Evolutionary conservation across 2,888 invertebrate genomes (phyloP).

Genomic region (Phytoseiulus persimilis): DNA sequence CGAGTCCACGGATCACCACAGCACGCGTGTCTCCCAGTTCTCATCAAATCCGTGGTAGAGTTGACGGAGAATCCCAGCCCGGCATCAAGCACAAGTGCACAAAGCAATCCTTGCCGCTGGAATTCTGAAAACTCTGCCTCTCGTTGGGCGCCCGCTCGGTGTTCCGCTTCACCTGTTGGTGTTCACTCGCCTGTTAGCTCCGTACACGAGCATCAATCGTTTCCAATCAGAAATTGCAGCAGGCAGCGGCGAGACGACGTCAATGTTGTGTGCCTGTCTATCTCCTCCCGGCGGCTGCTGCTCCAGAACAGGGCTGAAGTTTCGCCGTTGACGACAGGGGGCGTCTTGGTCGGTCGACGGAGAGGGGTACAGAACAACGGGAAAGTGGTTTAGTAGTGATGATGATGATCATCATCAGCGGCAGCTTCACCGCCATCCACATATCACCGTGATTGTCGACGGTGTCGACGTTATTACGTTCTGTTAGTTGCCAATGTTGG

Average conservation of each 20-base stretch:
- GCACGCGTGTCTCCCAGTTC: neutral
- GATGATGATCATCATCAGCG: neutral
- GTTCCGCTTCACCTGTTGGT: neutral
- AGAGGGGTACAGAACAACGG: neutral
- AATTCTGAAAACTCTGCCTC: neutral
- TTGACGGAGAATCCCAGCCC: neutral
- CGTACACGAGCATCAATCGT: neutral
- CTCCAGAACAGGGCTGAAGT: neutral
- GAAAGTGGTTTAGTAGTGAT: neutral
- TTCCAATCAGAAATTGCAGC: neutral
- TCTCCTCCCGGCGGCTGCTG: neutral
- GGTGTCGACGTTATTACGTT: neutral
- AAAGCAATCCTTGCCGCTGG: neutral
- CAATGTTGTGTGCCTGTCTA: neutral
- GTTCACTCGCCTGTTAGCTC: neutral
- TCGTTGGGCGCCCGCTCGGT: too few species aligned
- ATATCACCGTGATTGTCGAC: neutral
- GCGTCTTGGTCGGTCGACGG: constrained; percentile 5
- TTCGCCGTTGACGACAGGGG: neutral
- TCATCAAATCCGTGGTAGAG: neutral
- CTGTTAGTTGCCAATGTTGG: neutral
- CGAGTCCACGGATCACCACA: neutral
- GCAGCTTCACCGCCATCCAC: neutral
- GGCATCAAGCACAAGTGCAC: neutral
- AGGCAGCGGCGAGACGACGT: neutral